Percentiles rank a stretch among this genome's conserved stretches.
Conservation (phyloP, 2,113 vertebrate genomes). For the Rhizomys pruinosus region DNA sequence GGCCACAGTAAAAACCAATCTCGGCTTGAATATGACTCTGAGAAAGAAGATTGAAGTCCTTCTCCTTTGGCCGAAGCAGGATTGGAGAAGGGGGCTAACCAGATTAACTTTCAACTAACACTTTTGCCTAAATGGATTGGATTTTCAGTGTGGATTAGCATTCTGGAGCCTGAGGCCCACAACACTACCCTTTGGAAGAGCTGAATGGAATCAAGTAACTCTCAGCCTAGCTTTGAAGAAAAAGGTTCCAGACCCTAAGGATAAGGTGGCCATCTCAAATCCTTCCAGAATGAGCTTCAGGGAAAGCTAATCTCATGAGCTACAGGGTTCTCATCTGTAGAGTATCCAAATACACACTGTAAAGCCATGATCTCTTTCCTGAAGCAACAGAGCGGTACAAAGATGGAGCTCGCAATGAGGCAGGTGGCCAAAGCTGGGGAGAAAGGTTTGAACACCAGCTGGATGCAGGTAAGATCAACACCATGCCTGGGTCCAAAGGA, state of each 20-base stretch:
- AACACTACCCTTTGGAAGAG: neutral
- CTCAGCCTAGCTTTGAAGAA: neutral
- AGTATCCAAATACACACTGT: neutral
- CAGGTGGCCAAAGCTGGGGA: neutral
- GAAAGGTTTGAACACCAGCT: accelerated
- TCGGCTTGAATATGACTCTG: neutral
- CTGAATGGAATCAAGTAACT: neutral
- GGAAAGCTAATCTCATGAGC: neutral
- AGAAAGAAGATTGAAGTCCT: neutral
- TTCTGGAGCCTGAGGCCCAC: neutral
- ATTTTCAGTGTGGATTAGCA: slow-evolving; percentile 17
- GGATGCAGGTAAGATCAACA: neutral
- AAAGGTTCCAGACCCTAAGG: neutral
- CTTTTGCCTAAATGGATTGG: slow-evolving; percentile 35
- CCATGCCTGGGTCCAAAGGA: neutral
- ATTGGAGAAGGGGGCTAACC: neutral
- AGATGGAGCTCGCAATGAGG: neutral
- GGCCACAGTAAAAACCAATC: neutral
- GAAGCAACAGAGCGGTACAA: neutral
- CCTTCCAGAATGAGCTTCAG: neutral
- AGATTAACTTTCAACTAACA: slow-evolving; percentile 46
- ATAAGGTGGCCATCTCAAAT: no score
- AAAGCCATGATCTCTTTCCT: neutral
- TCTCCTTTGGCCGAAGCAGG: neutral
- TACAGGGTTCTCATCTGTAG: neutral